Conservation (phyloP, 2,113 vertebrate species). For the Eptatretus burgeri region DNA sequence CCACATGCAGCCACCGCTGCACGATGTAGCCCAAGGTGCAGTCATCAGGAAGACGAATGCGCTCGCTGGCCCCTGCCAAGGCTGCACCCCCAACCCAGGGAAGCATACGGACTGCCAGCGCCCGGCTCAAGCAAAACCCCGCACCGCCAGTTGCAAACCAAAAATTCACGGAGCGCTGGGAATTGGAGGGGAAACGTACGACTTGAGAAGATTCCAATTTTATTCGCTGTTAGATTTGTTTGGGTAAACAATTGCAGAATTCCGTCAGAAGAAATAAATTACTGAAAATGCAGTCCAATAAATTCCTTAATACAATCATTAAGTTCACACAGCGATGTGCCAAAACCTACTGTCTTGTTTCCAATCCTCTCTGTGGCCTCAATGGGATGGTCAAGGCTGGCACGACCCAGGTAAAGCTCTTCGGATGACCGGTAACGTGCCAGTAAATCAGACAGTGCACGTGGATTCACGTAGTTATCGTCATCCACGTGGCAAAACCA, state of each 20-base stretch:
- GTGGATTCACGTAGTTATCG: constrained; percentile 52
- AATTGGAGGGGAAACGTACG: not conserved
- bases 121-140: constrained; percentile 53
- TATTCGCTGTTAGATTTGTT: too few species aligned
- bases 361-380: constrained; percentile 25
- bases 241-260: too few species aligned
- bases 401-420: constrained; percentile 48
- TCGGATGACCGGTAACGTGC: constrained; percentile 17
- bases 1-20: constrained; percentile 29
- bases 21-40: constrained; percentile 68
- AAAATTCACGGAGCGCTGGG: constrained; percentile 41
- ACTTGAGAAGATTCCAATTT: too few species aligned
- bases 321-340: too few species aligned
- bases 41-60: constrained; percentile 52
- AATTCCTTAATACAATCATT: too few species aligned
- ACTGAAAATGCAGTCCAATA: too few species aligned
- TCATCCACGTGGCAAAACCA: constrained; percentile 84
- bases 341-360: constrained; percentile 16
- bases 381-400: constrained; percentile 55
- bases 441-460: constrained; percentile 30
- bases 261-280: too few species aligned
- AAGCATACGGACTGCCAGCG: constrained; percentile 42
- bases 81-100: constrained; percentile 52
- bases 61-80: constrained; percentile 16
- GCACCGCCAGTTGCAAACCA: constrained; percentile 82